Conservation (phyloP, 2,113 vertebrate genomes). For the Noturus placidus region DNA sequence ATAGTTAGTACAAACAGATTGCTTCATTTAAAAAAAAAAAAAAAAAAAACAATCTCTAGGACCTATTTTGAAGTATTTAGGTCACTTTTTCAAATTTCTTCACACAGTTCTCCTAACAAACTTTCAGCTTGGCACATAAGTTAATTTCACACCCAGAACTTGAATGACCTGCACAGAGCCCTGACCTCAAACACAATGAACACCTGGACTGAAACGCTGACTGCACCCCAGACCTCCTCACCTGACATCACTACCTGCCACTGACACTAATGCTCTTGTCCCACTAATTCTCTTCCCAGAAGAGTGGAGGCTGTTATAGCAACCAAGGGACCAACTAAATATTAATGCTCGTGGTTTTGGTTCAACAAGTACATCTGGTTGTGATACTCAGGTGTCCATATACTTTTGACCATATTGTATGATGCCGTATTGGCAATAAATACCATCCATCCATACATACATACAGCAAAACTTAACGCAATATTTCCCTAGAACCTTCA, state of each 20-base stretch:
- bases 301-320: not conserved
- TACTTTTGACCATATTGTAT: not conserved
- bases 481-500: not conserved
- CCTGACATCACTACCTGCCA: not conserved
- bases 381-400: not conserved
- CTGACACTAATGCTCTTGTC: not conserved
- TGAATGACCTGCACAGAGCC: not conserved
- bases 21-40: no score
- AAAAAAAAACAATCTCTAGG: no score
- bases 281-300: not conserved
- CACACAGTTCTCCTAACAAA: no score
- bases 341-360: not conserved
- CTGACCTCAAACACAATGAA: not conserved
- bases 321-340: not conserved
- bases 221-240: not conserved
- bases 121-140: no score
- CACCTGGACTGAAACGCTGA: not conserved
- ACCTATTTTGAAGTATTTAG: no score
- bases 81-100: no score
- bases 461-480: not conserved
- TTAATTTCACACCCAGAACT: not conserved
- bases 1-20: not conserved
- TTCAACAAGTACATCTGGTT: not conserved
- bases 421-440: not conserved
- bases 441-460: not conserved